These are phyloP conservation scores for Microtus montanus DNA, from an alignment of 2,113 vertebrate genomes.

Conservation along the genomic window DNA sequence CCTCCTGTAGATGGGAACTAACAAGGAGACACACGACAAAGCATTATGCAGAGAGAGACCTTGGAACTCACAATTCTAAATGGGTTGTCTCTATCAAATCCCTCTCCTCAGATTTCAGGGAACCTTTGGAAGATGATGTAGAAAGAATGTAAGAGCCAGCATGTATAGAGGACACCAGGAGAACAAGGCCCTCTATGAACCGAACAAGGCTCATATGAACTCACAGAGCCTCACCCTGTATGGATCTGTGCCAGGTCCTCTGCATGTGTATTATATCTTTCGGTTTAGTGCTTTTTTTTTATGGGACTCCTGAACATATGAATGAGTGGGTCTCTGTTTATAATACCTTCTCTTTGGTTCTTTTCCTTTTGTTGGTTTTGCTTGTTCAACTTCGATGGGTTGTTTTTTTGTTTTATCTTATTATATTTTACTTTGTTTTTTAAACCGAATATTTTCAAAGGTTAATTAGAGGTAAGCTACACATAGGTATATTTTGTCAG, in stretches of 20 bases:
- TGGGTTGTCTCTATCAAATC: neutral
- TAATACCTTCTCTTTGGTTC: neutral
- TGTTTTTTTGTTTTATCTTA: neutral
- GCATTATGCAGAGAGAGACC: neutral
- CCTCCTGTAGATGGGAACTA: neutral
- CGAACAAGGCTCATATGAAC: neutral
- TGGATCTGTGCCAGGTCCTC: no score
- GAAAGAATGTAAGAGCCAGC: neutral
- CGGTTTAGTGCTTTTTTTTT: neutral
- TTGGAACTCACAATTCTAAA: neutral
- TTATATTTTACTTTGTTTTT: neutral
- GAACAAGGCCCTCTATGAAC: neutral
- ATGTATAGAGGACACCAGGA: neutral
- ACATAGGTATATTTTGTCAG: neutral
- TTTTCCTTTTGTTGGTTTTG: neutral
- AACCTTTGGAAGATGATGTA: neutral
- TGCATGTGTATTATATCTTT: neutral
- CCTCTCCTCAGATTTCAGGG: neutral
- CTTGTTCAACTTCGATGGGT: neutral
- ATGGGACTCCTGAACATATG: neutral
- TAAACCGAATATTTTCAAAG: neutral
- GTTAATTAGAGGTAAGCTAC: neutral
- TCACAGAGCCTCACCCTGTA: neutral
- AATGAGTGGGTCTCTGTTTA: neutral
- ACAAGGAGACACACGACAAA: neutral